These are phyloP conservation scores for Leptothorax acervorum DNA, from an alignment of 2,888 invertebrate genomes.

Conservation along the genomic window DNA sequence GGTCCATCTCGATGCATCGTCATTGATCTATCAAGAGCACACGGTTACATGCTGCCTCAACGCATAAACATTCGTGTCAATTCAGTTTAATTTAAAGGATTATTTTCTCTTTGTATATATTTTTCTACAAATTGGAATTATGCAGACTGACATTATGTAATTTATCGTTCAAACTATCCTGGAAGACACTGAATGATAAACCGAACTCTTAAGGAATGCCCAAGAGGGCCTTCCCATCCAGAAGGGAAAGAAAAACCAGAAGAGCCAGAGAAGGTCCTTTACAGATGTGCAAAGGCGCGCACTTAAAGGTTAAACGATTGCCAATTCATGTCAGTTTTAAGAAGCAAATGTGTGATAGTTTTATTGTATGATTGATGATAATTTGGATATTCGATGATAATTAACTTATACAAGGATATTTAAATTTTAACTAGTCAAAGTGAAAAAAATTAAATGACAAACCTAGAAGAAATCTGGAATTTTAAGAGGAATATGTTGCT, in stretches of 20 bases:
- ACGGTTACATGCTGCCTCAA: conserved; percentile 33
- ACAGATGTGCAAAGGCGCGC: no score
- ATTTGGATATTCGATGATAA: not conserved
- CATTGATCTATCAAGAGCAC: conserved; percentile 65
- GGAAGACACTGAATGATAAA: not conserved
- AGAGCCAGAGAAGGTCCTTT: no score
- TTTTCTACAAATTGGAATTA: not conserved
- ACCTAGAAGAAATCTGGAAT: not conserved
- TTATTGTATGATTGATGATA: no score
- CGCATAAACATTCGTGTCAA: not conserved
- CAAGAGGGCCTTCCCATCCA: no score
- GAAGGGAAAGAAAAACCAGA: no score
- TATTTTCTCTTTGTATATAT: not conserved
- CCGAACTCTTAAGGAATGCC: no score
- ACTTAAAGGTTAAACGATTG: not conserved
- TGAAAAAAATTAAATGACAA: not conserved
- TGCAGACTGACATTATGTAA: not conserved
- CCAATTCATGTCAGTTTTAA: not conserved
- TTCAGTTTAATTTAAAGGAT: not conserved
- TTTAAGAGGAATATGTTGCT: not conserved
- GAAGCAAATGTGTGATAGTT: not conserved
- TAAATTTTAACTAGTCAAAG: not conserved
- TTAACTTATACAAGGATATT: not conserved
- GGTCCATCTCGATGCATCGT: conserved; percentile 79
- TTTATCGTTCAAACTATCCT: not conserved